These are phyloP conservation scores for Parazoanthus atlanticus DNA, from an alignment of 92 coral and sea anemone genomes.

Conservation along the genomic window DNA sequence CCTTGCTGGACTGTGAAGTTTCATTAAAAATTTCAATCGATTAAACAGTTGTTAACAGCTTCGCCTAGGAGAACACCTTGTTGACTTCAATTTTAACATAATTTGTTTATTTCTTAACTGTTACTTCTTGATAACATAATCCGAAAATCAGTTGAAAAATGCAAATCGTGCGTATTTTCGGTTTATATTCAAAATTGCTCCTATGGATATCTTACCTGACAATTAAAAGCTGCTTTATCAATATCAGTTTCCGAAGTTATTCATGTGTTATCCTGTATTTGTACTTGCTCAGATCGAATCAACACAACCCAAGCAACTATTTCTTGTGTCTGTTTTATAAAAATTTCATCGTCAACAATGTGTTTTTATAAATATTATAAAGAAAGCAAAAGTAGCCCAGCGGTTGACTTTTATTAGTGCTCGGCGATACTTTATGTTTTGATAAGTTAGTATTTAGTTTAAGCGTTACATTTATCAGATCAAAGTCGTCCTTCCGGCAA, in stretches of 20 bases:
- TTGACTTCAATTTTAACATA: neutral
- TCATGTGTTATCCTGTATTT: neutral
- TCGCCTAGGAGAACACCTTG: neutral
- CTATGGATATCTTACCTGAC: neutral
- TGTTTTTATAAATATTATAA: neutral
- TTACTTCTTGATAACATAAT: neutral
- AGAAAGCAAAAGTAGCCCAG: neutral
- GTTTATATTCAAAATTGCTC: neutral
- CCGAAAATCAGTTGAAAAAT: neutral
- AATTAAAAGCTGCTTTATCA: neutral
- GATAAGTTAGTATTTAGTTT: neutral
- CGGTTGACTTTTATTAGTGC: neutral
- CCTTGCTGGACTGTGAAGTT: neutral
- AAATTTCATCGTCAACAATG: neutral
- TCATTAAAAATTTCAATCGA: conserved; percentile 34
- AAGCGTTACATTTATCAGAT: conserved; percentile 16
- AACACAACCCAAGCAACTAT: neutral
- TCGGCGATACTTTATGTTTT: conserved; percentile 20
- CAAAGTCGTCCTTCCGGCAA: conserved; percentile 36
- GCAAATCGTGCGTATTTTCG: neutral
- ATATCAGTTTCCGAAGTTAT: neutral
- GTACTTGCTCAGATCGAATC: neutral
- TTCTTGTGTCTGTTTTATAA: neutral
- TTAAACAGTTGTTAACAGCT: conserved; percentile 21
- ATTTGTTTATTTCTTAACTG: neutral